Base-by-base conservation (phyloP, 2,888 invertebrate genomes). In the Copidosoma aretas region DNA sequence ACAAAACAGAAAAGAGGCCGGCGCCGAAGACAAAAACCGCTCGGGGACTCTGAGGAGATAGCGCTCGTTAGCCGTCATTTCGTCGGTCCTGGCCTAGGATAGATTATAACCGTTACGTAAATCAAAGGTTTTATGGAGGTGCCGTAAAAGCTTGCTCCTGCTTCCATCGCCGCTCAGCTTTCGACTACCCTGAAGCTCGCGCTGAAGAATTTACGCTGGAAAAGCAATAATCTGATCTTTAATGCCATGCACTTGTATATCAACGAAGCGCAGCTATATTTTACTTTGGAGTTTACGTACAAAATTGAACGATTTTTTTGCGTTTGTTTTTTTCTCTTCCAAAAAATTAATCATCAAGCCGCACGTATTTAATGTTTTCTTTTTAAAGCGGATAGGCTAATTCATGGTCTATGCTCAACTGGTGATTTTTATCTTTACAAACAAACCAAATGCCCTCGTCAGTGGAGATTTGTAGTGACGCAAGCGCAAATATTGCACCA, bases 101-200 rank as follows among this genome's bases (percentile, higher is more conserved):
- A 61, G 64, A 68, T 68, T 71, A 67, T 67, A 71, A 71, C 60
- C 60, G 56, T 64, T 71, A 60, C 68, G 57, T 64, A 68, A 68
- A 68, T 68, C 64, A 68, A 64, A 64, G 68, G 64, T 64, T 68
- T 68, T 68, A 68, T 68, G 60, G 53, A 52, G 59, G 32, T 21
- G 46, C 59, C 68, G 60, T 68, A 63, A 68, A 68, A 68, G 63
- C 62, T 63, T 32, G 32, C 39, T 14, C 14, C 41, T 14, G 8
- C 41, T 39, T n/a, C n/a, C n/a, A n/a, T n/a, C 8, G 32, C 32
- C 32, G 8, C 32, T 8, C 32, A 8, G 32, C 43, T 43, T 53
- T 32, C 56, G 59, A 32, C 46, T 25, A 57, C 58, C 19, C 43
- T 43, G 51, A 57, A 61, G 24, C 21, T 65, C 59, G n/a, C 43